Evolutionary conservation across 1,140 invertebrate species (phyloP), one percentile per base, ranked within the genome.

Genomic region (Drosophila grimshawi): DNA sequence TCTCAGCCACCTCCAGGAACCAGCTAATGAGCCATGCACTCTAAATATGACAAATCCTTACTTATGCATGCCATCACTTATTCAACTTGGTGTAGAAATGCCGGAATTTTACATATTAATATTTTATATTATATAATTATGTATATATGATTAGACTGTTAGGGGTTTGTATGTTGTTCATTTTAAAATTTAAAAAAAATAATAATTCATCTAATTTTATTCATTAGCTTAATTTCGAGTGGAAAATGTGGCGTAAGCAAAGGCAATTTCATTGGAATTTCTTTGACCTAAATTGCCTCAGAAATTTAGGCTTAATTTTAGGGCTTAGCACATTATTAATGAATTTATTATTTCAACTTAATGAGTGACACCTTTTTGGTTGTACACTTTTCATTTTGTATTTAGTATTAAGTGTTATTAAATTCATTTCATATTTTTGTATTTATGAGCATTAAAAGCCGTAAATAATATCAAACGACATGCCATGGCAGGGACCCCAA

Each of bases 381-480:
- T 19, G 19, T 19, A 19, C 19, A 19, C 19, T 19, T 19, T 19
- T 19, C 19, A 19, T 19, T 19, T 19, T 19, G 19, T 19, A 37
- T 19, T 55, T 39, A 19, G 52, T 49, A 3, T 39, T 57, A 8
- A 32, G 29, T 52, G 8, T 52, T 56, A 5, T 64, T 41, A 11
- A 51, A 65, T 57, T 59, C 11, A 56, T 66, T 59, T 30, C 32
- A 48, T 51, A 69, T 72, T 68, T 32, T 65, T 32, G 37, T 52
- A 53, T 72, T 65, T 66, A 45, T 66, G 45, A 32, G 68, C 30
- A 27, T 72, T 59, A 53, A 46, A 46, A 53, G 62, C 52, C 62
- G 37, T 65, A 43, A 65, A 65, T 72, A 67, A 60, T 67, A 67
- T 72, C 48, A 72, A 72, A 67, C n/a, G 48, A 46, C 6, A 11